A percentile compares a stretch with the other conserved stretches of the same genome.
Conservation (phyloP, 2,888 invertebrate species). For the Deroplatys truncata region DNA sequence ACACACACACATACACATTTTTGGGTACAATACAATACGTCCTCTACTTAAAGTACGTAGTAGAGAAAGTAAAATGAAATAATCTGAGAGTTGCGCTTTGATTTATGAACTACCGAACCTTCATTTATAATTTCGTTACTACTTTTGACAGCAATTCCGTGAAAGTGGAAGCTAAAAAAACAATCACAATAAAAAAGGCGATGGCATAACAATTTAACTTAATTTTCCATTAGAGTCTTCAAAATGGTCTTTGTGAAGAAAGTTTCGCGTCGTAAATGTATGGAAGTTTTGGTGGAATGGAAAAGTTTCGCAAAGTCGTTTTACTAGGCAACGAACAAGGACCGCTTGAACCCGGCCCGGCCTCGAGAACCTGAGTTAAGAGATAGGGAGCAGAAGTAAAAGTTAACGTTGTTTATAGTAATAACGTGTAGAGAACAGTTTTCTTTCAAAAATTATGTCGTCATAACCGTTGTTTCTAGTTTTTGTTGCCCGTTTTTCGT, state of each 20-base stretch:
- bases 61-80: too few species aligned
- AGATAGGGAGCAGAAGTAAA: neutral
- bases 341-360: neutral
- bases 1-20: too few species aligned
- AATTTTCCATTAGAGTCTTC: conserved; percentile 18
- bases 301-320: conserved; percentile 3
- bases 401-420: conserved; percentile 11
- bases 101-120: neutral
- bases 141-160: neutral
- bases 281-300: neutral
- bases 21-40: too few species aligned
- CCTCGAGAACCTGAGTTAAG: neutral
- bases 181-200: conserved; percentile 20
- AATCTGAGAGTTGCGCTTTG: neutral
- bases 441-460: conserved; percentile 9
- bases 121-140: neutral
- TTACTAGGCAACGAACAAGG: neutral
- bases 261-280: conserved; percentile 14
- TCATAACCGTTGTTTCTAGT: conserved; percentile 14
- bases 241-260: conserved; percentile 13
- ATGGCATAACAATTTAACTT: conserved; percentile 21
- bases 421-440: conserved; percentile 14
- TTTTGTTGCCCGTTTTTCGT: neutral
- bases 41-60: too few species aligned
- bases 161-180: neutral